phyloP scores from a whole-genome alignment of 2,888 invertebrate genomes.

The Orgyia antiqua region DNA sequence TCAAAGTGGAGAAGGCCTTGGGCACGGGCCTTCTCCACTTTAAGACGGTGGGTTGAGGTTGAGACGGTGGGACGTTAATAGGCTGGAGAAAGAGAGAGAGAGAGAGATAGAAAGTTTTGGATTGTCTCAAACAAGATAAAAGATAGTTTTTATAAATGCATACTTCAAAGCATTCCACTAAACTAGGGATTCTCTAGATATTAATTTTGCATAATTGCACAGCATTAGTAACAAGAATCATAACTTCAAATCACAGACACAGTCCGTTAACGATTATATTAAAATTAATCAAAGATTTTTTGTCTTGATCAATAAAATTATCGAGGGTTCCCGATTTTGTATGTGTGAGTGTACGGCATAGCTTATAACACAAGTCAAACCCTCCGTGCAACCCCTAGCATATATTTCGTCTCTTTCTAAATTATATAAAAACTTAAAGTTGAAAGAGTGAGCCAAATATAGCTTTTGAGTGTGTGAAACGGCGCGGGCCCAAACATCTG shows the following conservation, averaged over 20 bases:
- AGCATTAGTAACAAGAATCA: conserved; percentile 18
- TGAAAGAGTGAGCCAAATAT: conserved; percentile 22
- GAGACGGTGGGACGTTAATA: too few species aligned
- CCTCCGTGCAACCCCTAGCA: conserved; percentile 63
- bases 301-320: conserved; percentile 59
- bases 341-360: conserved; percentile 49
- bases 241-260: conserved; percentile 14
- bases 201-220: too few species aligned
- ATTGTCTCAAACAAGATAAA: too few species aligned
- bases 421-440: conserved; percentile 10
- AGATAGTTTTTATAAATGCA: too few species aligned
- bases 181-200: too few species aligned
- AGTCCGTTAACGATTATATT: conserved; percentile 16
- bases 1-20: too few species aligned
- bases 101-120: too few species aligned
- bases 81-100: too few species aligned
- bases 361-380: conserved; percentile 57
- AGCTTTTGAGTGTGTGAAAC: conserved; percentile 37
- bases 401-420: conserved; percentile 33
- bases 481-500: conserved; percentile 69
- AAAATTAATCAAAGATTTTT: conserved; percentile 48
- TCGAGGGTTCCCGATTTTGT: conserved; percentile 44
- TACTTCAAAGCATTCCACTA: too few species aligned
- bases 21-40: too few species aligned
- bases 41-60: too few species aligned